phyloP scores from a whole-genome alignment of 2,888 invertebrate species.

The Rhimphoctona megacephalus region DNA sequence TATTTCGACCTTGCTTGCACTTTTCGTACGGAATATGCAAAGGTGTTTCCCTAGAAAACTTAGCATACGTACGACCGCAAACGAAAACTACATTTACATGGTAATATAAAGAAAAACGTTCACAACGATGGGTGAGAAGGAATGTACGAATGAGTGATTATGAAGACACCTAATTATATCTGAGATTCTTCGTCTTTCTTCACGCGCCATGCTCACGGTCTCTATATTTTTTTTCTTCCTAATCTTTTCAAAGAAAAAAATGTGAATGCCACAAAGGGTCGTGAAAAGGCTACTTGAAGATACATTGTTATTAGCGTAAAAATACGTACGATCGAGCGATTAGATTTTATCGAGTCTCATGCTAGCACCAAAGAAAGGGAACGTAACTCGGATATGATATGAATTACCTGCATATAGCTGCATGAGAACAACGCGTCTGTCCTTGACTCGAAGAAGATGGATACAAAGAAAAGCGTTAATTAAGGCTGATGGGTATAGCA shows the following conservation, averaged over 20 bases:
- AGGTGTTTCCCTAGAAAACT: not conserved
- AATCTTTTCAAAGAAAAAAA: not conserved
- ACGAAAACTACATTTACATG: not conserved
- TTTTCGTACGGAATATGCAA: no score
- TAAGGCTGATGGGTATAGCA: constrained; percentile 17
- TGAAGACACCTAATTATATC: constrained; percentile 13
- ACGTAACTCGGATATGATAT: constrained; percentile 27
- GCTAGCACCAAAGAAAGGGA: constrained; percentile 32
- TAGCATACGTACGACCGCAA: not conserved
- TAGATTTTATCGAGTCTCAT: constrained; percentile 53
- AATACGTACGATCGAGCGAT: constrained; percentile 52
- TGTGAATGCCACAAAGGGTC: constrained; percentile 29
- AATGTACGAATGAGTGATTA: constrained; percentile 18
- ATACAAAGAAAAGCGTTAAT: constrained; percentile 31
- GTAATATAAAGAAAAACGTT: not conserved
- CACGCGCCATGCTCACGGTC: constrained; percentile 8
- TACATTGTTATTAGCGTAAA: constrained; percentile 32
- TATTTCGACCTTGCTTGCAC: not conserved
- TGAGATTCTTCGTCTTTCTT: not conserved
- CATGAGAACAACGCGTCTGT: constrained; percentile 34
- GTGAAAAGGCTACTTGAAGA: constrained; percentile 15
- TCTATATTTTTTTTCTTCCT: not conserved
- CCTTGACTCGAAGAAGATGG: constrained; percentile 44
- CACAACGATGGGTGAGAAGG: constrained; percentile 2
- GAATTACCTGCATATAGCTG: constrained; percentile 18